These are phyloP conservation scores for Drymonia ruficornis DNA, from an alignment of 2,888 invertebrate genomes.

Conservation along the genomic window DNA sequence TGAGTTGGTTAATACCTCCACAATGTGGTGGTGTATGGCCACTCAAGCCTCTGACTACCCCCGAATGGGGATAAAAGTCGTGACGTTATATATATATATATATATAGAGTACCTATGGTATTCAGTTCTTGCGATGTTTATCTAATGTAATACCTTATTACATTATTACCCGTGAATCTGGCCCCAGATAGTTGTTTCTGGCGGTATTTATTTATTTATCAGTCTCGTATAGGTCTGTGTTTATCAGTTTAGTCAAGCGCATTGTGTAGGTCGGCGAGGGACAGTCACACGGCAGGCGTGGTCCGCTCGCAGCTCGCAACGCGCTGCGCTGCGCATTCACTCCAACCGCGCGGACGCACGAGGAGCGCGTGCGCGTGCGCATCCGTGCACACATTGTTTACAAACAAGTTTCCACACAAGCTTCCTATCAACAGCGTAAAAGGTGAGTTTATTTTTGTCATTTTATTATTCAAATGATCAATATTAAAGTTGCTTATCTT, in stretches of 20 bases:
- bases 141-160: no score
- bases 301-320: constrained; percentile 20
- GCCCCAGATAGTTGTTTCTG: no score
- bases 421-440: background rate
- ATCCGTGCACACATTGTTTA: constrained; percentile 46
- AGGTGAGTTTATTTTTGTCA: constrained; percentile 21
- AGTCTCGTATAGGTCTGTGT: no score
- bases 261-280: constrained; percentile 20
- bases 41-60: no score
- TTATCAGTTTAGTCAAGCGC: constrained; percentile 50
- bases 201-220: no score
- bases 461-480: background rate
- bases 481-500: background rate
- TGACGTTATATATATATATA: no score
- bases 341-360: constrained; percentile 15
- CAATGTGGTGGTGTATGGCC: no score
- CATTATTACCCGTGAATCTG: no score
- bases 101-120: no score
- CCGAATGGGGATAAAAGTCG: no score
- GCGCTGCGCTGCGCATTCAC: constrained; percentile 27
- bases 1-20: no score
- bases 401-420: constrained; percentile 39
- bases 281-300: constrained; percentile 32
- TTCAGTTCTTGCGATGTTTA: no score
- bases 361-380: constrained; percentile 35